Base-by-base conservation (phyloP, 1,140 invertebrate genomes). In the Armadillidium nasatum region DNA sequence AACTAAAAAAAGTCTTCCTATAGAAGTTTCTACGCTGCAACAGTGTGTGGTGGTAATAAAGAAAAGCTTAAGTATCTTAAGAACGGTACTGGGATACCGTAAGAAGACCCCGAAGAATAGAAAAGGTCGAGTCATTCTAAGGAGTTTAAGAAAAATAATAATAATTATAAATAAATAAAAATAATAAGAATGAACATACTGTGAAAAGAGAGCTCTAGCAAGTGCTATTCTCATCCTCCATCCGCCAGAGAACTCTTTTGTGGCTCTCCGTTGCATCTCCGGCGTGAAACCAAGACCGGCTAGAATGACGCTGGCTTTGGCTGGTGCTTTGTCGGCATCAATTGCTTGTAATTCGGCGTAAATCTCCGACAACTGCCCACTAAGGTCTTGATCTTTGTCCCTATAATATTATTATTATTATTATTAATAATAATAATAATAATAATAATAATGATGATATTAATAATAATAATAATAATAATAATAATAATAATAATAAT, bases 161-260 rank as follows among this genome's bases (percentile, higher is more conserved):
- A 33, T 33, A 33, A 33, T 33, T 3, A 33, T 33, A 33, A 33
- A 3, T 3, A 3, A 33, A 33, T 33, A 33, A 33, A 3, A 33
- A 33, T 33, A 33, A 33, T 33, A 33, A 33, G 1, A 33, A 33
- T 33, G 6, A 33, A 3, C 81, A 77, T 72, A 81, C 76, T 80
- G 79, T 21, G 79, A 86, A 83, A 94, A 95, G 0, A 95, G 85
- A 13, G 93, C 93, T 83, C 93, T 87, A 0, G 96, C 97, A 46
- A 99, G 85, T 0, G 96, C 98, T 10, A 99, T 95, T 85, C 97
- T 91, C 97, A 99, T 99, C 82, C 97, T 88, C 97, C 97, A 99
- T 70, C 97, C 97, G 83, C 97, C 97, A 79, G 96, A 98, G 84
- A 99, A 96, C 83, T 95, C 91, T 84, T 97, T 97, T 1, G 96